phyloP scores from a whole-genome alignment of 2,113 vertebrate genomes.

The Balaeniceps rex region DNA sequence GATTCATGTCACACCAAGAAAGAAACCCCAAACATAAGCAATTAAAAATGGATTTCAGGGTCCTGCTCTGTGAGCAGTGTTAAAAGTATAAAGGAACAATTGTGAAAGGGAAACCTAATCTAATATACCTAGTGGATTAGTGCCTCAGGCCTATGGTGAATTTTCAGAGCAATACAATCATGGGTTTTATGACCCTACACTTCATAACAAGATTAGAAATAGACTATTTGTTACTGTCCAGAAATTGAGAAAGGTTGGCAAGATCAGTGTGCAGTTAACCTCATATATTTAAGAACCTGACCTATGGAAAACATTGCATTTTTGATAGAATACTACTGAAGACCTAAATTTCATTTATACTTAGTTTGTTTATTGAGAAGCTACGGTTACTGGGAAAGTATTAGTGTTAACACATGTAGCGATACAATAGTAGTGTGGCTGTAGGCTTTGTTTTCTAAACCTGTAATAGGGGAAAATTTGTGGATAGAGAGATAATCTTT shows the following conservation, averaged over 20 bases:
- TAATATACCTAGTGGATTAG: not conserved
- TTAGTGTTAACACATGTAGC: rapidly evolving
- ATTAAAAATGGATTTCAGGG: not conserved
- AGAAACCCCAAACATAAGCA: not conserved
- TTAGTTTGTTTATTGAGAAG: not conserved
- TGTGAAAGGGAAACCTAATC: not conserved
- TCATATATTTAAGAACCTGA: not conserved
- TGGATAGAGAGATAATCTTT: not conserved
- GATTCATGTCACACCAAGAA: not conserved
- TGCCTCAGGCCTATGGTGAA: not conserved
- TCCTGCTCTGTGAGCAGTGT: not conserved
- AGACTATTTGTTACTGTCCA: not conserved
- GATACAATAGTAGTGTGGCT: not conserved
- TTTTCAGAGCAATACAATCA: slow-evolving; percentile 24
- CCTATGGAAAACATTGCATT: not conserved
- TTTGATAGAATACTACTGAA: not conserved
- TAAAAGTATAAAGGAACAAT: slow-evolving; percentile 15
- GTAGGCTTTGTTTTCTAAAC: not conserved
- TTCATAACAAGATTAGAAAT: slow-evolving; percentile 19
- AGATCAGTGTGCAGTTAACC: not conserved
- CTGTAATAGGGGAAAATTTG: not conserved
- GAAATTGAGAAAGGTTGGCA: not conserved
- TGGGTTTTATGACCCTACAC: slow-evolving; percentile 17
- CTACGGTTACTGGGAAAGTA: not conserved
- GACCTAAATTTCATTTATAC: not conserved